Evolutionary conservation across 2,888 invertebrate genomes (phyloP), one percentile per base, ranked within the genome.

Genomic region (Acrobasis consociella): DNA sequence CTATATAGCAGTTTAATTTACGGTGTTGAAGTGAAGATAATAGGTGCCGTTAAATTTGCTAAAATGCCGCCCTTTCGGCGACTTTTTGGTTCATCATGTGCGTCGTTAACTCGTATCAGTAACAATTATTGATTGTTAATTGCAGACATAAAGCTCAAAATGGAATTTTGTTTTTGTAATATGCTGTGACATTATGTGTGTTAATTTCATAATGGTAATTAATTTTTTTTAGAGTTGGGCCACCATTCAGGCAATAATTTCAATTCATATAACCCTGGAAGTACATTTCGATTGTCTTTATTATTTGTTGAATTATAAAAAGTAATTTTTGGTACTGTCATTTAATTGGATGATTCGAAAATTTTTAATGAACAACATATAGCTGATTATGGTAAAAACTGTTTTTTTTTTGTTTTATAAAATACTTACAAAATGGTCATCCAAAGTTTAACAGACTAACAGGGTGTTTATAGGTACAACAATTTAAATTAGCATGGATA

Each of bases 21-120:
- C 85, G 83, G 85, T 81, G 86, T 83, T 86, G 83, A 85, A 87
- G 80, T 81, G 81, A 78, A 82, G 85, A 87, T 91, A 90, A 89
- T 89, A 86, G 87, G 80, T 79, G 81, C 79, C 84, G 85, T 84
- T 82, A 83, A 86, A 85, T 87, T 86, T 82, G 82, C 84, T 85
- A 84, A 85, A 84, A 84, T 75, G 79, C 73, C 76, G 78, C 74
- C 79, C 81, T 83, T 83, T 84, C 77, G 74, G 79, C 72, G 70
- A 73, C 74, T 77, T 78, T 80, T 81, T 74, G 72, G 66, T 66
- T 70, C 66, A 69, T 62, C 62, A 62, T 51, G 46, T 61, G 52
- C 61, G 50, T 59, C 16, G 59, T 52, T 65, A 49, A 56, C 3
- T 39, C 10, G 13, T 64, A 49, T 49, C 31, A 49, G 53, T 49